These are phyloP conservation scores for Pollenia amentaria DNA, from an alignment of 2,888 invertebrate genomes.

Conservation along the genomic window DNA sequence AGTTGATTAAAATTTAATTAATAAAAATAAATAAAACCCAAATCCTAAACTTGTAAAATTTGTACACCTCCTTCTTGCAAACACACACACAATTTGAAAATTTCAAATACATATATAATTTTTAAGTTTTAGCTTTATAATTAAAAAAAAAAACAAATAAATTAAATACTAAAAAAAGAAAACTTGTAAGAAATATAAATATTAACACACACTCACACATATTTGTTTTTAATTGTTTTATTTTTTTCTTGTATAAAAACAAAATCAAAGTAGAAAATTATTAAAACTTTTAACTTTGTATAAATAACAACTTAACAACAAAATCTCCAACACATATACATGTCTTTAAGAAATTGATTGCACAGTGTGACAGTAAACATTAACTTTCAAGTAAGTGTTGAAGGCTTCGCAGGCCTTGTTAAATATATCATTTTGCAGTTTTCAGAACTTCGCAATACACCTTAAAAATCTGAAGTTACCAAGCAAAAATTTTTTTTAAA, in stretches of 20 bases:
- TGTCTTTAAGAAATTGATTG: constrained; percentile 40
- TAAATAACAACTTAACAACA: constrained; percentile 13
- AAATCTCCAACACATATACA: background rate
- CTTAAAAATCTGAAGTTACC: no score
- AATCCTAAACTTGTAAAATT: constrained; percentile 44
- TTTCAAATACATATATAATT: constrained; percentile 28
- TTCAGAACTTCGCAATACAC: no score
- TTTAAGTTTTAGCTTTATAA: constrained; percentile 53
- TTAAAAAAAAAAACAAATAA: background rate
- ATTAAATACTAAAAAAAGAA: constrained; percentile 16
- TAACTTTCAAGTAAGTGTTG: no score
- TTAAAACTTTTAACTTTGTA: constrained; percentile 33
- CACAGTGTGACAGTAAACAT: no score
- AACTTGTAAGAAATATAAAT: constrained; percentile 46
- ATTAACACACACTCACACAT: constrained; percentile 7
- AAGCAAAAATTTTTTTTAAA: no score
- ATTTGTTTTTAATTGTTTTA: background rate
- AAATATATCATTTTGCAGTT: no score
- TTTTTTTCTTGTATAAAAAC: constrained; percentile 14
- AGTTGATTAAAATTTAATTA: background rate
- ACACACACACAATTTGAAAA: constrained; percentile 24
- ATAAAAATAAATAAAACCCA: constrained; percentile 3
- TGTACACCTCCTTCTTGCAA: constrained; percentile 29
- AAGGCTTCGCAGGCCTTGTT: no score
- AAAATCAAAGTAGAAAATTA: background rate